Evolutionary conservation across 1,140 invertebrate genomes (phyloP).

Genomic region (Paracyclopina nana): DNA sequence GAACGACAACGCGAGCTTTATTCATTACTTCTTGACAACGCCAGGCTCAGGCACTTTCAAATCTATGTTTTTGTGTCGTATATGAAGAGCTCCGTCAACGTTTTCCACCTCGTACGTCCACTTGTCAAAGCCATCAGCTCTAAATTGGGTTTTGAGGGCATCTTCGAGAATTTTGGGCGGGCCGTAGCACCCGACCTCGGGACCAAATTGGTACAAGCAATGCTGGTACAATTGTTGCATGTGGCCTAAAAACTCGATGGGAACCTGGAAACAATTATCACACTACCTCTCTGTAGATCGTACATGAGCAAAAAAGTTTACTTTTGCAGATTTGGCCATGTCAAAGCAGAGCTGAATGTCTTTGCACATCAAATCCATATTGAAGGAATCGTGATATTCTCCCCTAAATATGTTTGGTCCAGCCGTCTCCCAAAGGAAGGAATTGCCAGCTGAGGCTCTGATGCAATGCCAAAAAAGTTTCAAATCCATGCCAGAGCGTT

Average conservation of each 20-base stretch:
- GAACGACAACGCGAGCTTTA: too few relatives aligned
- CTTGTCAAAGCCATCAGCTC: slow-evolving; percentile 18
- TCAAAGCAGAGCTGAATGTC: slow-evolving; percentile 21
- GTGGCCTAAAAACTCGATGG: slow-evolving; percentile 19
- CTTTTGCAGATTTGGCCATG: slow-evolving; percentile 20
- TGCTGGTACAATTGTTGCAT: slow-evolving; percentile 18
- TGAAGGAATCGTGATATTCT: slow-evolving; percentile 20
- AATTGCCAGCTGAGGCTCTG: slow-evolving; percentile 20
- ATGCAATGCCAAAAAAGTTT: slow-evolving; percentile 20
- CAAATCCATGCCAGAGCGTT: slow-evolving; percentile 19
- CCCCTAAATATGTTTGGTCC: slow-evolving; percentile 19
- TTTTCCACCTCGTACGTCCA: slow-evolving; percentile 19
- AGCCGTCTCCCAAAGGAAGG: slow-evolving; percentile 21
- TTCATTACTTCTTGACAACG: too few relatives aligned
- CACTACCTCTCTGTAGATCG: not conserved
- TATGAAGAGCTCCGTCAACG: slow-evolving; percentile 18
- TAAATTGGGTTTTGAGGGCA: slow-evolving; percentile 17
- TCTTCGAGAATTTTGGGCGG: slow-evolving; percentile 17
- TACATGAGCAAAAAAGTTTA: slow-evolving; percentile 1
- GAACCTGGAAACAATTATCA: slow-evolving; percentile 18
- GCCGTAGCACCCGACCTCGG: slow-evolving; percentile 20
- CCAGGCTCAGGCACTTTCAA: not conserved
- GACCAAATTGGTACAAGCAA: slow-evolving; percentile 19
- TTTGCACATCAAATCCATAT: slow-evolving; percentile 19
- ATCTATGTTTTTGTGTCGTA: slow-evolving; percentile 16